Base-by-base conservation (phyloP, 2,113 vertebrate genomes). In the Cinclus cinclus region DNA sequence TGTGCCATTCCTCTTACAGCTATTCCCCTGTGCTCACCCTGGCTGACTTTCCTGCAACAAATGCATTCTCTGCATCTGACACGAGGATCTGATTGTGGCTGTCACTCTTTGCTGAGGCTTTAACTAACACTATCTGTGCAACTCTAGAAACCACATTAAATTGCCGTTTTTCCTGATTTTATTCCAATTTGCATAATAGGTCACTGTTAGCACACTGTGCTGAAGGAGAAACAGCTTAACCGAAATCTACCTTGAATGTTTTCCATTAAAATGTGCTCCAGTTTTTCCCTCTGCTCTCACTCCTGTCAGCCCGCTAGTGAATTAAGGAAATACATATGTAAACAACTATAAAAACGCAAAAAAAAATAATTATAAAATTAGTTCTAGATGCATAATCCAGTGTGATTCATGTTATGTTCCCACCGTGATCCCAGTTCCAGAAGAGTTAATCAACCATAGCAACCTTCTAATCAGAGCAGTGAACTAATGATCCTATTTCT, bases 401-500 rank as follows among this genome's bases (percentile, higher is more conserved):
- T 27, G 53, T 68, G 60, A 98, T 97, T 97, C 96, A 90, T 96
- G 96, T 97, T 96, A 97, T 78, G 94, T 94, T 97, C 96, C 95
- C 96, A 95, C 95, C 21, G 64, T 91, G 96, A 97, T 97, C 97
- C 96, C 96, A 97, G 98, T 97, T 97, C 97, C 95, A 97, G 97
- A 97, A 98, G 97, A 98, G 97, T 98, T 98, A 98, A 98, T 98
- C 98, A 98, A 98, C 97, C 97, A 97, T 97, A 97, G 96, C 97
- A 53, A 96, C 95, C 97, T 97, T 96, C 98, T 98, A 98, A 98
- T 98, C 98, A 98, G 97, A 97, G 96, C 95, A 97, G 96, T 98
- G 98, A 97, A 98, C 98, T 98, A 98, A 98, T 98, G 98, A 98
- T 98, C 98, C 96, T 97, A 94, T 97, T 98, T 98, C 98, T 94